A percentile compares a stretch with the other conserved stretches of the same genome.
These are phyloP conservation scores for Sinohyriopsis cumingii DNA, from an alignment of 2,888 invertebrate species.

Conservation along the genomic window DNA sequence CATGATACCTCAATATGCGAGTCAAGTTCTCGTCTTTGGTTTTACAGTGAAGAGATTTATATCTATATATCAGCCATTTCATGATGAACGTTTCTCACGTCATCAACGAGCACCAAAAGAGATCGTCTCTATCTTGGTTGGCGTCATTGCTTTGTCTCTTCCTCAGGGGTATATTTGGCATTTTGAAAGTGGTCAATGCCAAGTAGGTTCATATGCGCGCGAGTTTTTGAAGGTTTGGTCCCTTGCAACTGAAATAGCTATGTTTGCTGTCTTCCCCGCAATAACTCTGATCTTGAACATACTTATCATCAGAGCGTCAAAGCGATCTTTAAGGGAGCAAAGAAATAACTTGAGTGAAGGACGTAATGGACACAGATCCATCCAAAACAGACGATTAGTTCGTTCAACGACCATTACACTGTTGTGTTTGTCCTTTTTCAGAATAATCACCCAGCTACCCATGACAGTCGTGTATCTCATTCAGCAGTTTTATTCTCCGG, in stretches of 20 bases:
- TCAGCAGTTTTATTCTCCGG: slow-evolving; percentile 38
- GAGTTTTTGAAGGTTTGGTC: slow-evolving; percentile 53
- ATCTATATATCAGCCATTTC: slow-evolving; percentile 62
- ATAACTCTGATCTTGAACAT: slow-evolving; percentile 56
- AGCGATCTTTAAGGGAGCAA: slow-evolving; percentile 3
- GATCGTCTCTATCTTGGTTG: slow-evolving; percentile 47
- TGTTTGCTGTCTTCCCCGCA: slow-evolving; percentile 56
- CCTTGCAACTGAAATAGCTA: slow-evolving; percentile 53
- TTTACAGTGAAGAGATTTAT: slow-evolving; percentile 68
- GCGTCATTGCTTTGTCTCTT: slow-evolving; percentile 48
- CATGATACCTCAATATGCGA: slow-evolving; percentile 65
- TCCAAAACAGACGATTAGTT: too few species aligned
- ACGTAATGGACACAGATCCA: too few species aligned
- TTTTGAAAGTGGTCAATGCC: slow-evolving; percentile 31
- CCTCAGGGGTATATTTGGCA: slow-evolving; percentile 67
- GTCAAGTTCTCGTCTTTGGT: slow-evolving; percentile 65
- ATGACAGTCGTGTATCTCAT: slow-evolving; percentile 58
- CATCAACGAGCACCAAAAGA: slow-evolving; percentile 59
- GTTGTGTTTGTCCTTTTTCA: slow-evolving; percentile 62
- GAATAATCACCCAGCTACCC: slow-evolving; percentile 63
- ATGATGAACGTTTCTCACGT: slow-evolving; percentile 60
- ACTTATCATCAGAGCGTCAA: slow-evolving; percentile 44
- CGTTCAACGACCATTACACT: slow-evolving; percentile 54
- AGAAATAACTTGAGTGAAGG: too few species aligned
- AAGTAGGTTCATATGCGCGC: slow-evolving; percentile 1